Evolutionary conservation across 2,888 invertebrate genomes (phyloP), one percentile per base, ranked within the genome.

Genomic region (Liodrosophila aerea): DNA sequence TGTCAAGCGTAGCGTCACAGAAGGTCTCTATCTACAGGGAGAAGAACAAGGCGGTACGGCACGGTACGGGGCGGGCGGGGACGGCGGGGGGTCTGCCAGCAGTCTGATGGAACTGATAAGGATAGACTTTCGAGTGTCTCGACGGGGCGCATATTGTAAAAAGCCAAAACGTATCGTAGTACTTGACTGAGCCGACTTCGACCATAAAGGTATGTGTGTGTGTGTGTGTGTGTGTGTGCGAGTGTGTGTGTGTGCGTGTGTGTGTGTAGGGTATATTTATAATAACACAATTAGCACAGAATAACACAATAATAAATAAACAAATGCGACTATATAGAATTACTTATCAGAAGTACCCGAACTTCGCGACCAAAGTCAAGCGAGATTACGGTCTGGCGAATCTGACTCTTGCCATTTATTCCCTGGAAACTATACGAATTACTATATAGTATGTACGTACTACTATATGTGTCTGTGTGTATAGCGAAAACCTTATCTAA

Each of bases 261-360:
- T 40, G 13, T 37, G n/a, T 46, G 15, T 51, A 30, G 47, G 40
- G 46, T 16, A 33, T 58, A 51, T 58, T 51, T 52, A 45, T 58
- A 58, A 40, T 58, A 52, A 54, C 47, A 60, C 36, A 60, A 59
- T 56, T 56, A 56, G 49, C 54, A n/a, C 33, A 46, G 34, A 74
- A 70, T 71, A 66, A 67, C 74, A 74, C 63, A 54, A 68, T 50
- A 68, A 69, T 64, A 67, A 67, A 74, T 76, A 80, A 70, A 70
- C 57, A 83, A 76, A 73, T 76, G 56, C 62, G 50, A 30, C 52
- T 31, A 18, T 27, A 51, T 29, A 43, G 43, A 57, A 58, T 39
- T 50, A 65, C 54, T 69, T 69, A 65, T 65, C 73, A 45, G 12
- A 47, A 45, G 33, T 37, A 51, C 30, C 22, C 43, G 15, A 47